Conservation (phyloP, 2,113 vertebrate species). For the Paramormyrops kingsleyae region DNA sequence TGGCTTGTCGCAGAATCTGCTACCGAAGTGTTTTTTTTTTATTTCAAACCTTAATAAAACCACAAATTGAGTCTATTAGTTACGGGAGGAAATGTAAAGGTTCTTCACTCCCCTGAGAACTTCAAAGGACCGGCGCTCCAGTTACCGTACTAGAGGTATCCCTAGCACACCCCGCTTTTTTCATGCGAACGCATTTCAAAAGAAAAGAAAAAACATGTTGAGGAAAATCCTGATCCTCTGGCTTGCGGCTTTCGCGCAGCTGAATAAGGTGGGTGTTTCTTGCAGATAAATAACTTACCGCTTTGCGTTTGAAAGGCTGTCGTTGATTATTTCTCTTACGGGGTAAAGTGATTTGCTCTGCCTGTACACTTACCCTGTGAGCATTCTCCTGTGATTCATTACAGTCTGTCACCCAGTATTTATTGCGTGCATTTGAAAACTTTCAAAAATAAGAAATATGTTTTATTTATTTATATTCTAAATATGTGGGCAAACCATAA, state of each 20-base stretch:
- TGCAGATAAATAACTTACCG: not conserved
- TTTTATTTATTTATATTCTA: not conserved
- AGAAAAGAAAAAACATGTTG: not conserved
- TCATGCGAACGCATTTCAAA: not conserved
- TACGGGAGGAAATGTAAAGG: not conserved
- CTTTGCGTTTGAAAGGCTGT: not conserved
- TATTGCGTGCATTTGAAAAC: not conserved
- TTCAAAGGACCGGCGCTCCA: not conserved
- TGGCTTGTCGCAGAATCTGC: not conserved
- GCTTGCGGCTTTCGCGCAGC: not conserved
- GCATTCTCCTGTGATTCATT: not conserved
- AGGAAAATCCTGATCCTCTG: not conserved
- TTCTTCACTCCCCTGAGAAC: not conserved
- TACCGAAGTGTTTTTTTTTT: not conserved
- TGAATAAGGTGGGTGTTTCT: slow-evolving; percentile 12
- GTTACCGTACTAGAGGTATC: not conserved
- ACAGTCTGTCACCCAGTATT: not conserved
- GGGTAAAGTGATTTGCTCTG: not conserved
- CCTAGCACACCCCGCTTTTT: not conserved
- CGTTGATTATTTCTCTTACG: not conserved
- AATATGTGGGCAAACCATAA: not conserved
- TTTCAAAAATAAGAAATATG: not conserved
- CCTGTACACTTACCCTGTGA: not conserved
- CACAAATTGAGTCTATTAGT: not conserved
- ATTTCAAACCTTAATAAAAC: not conserved